Evolutionary conservation across 2,797 vertebrate genomes (phyloP).

Genomic region (Corythornis leucogaster): DNA sequence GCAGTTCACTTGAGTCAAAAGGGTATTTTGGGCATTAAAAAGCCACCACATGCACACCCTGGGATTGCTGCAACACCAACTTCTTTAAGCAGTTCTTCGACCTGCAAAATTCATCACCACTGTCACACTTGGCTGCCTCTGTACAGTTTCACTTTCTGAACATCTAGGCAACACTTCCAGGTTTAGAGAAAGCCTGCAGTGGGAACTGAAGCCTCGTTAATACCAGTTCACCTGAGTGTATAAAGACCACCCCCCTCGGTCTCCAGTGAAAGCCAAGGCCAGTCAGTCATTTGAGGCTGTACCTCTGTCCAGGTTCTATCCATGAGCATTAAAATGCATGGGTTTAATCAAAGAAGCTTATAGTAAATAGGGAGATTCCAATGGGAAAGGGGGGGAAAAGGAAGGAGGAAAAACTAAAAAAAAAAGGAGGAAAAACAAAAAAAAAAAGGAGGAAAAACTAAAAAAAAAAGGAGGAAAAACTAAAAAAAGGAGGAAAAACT

Average conservation of each 20-base stretch:
- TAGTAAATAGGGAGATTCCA: not conserved
- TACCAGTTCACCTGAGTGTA: not conserved
- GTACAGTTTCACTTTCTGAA: not conserved
- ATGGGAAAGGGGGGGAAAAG: too few relatives aligned
- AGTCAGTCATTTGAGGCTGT: not conserved
- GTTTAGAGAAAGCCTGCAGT: not conserved
- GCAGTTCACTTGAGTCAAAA: not conserved
- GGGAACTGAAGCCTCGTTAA: not conserved
- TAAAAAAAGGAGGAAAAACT: too few relatives aligned
- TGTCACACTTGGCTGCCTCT: not conserved
- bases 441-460: accelerated
- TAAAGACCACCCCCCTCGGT: not conserved
- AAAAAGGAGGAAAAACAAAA: too few relatives aligned
- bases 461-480: too few relatives aligned
- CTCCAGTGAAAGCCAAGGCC: not conserved
- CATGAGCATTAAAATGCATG: not conserved
- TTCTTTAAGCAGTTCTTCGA: not conserved
- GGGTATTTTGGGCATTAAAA: not conserved
- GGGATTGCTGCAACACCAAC: not conserved
- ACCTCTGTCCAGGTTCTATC: not conserved
- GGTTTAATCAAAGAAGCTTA: not conserved
- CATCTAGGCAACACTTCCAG: not conserved
- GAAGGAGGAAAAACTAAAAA: accelerated
- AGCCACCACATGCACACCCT: not conserved
- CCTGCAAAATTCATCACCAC: not conserved